phyloP scores from a whole-genome alignment of 2,888 invertebrate genomes.

The Apamea anceps region DNA sequence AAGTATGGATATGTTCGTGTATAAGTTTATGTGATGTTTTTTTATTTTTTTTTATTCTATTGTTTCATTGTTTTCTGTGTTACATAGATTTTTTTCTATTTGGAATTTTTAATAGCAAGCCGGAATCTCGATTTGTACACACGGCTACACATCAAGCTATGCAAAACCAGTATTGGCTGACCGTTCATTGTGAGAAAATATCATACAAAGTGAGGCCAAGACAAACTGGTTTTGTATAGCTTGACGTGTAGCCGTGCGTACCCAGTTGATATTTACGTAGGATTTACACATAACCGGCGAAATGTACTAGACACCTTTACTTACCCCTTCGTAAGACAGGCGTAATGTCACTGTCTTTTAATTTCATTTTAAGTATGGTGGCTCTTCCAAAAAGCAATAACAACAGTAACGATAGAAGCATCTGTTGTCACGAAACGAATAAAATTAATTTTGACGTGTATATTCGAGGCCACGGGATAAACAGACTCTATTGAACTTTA shows the following conservation, averaged over 20 bases:
- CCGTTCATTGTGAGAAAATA: too few species aligned
- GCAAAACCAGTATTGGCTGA: too few species aligned
- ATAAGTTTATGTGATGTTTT: neutral
- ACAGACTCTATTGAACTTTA: neutral
- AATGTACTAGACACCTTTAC: neutral
- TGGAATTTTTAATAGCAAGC: neutral
- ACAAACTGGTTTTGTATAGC: too few species aligned
- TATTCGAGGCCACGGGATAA: neutral
- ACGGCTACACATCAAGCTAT: too few species aligned
- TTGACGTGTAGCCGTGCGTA: too few species aligned
- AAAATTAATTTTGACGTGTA: neutral
- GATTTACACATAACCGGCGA: neutral
- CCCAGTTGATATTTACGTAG: neutral
- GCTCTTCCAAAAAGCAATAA: neutral
- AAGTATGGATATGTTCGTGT: neutral
- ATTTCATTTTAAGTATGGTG: neutral
- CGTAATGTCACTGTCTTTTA: neutral
- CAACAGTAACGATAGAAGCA: neutral
- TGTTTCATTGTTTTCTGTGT: neutral
- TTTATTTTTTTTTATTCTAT: neutral
- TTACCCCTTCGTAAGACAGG: neutral
- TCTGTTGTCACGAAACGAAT: neutral
- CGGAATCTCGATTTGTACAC: neutral
- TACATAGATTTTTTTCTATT: neutral
- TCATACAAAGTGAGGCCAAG: too few species aligned